These are phyloP conservation scores for Amphipoea oculea DNA, from an alignment of 2,888 invertebrate species.

Conservation along the genomic window DNA sequence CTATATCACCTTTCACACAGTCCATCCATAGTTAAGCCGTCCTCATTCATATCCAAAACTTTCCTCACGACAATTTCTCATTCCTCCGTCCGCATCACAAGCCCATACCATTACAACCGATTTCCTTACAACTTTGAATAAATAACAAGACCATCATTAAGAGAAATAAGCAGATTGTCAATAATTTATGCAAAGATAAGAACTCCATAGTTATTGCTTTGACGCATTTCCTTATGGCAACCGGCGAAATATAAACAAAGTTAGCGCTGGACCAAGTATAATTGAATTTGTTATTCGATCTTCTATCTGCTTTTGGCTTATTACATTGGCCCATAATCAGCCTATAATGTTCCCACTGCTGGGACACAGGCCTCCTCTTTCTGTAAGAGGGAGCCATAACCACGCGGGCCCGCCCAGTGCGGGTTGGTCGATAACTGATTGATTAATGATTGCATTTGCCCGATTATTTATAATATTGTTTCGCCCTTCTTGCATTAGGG, in stretches of 20 bases:
- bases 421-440: background rate
- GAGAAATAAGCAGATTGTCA: background rate
- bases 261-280: constrained; percentile 13
- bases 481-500: background rate
- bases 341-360: too few relatives aligned
- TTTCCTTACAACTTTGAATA: background rate
- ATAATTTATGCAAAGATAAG: background rate
- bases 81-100: background rate
- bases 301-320: constrained; percentile 4
- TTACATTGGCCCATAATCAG: background rate
- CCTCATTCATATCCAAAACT: background rate
- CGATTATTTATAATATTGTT: background rate
- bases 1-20: background rate
- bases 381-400: background rate
- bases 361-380: background rate
- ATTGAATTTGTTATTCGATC: background rate
- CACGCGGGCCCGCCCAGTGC: background rate
- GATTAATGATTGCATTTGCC: background rate
- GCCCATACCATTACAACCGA: background rate
- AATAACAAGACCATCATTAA: background rate
- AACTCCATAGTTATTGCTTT: background rate
- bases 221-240: constrained; percentile 10
- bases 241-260: constrained; percentile 5
- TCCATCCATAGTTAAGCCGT: background rate
- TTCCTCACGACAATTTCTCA: background rate